Evolutionary conservation across 2,113 vertebrate genomes (phyloP).

Genomic region (Acrocephalus kingi): DNA sequence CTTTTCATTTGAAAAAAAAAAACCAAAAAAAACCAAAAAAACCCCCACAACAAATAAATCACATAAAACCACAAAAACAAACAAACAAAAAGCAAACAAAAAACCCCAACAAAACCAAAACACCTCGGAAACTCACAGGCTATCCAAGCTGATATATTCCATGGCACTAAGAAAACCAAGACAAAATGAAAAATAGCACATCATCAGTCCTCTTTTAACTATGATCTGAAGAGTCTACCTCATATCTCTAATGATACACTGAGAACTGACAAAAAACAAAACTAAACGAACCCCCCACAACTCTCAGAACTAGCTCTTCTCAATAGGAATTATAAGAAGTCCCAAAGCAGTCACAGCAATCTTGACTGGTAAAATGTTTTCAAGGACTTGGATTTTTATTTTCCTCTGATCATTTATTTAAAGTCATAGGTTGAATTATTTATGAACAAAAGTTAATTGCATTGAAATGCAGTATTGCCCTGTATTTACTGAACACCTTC

Average conservation of each 20-base stretch:
- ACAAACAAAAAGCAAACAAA: background rate
- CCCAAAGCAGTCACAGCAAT: background rate
- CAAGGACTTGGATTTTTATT: constrained; percentile 40
- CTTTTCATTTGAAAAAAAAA: background rate
- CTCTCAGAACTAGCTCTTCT: background rate
- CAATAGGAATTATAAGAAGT: background rate
- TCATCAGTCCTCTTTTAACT: background rate
- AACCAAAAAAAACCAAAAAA: background rate
- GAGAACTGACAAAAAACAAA: background rate
- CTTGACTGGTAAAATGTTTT: background rate
- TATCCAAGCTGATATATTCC: background rate
- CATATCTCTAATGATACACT: rapidly evolving
- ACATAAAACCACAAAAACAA: background rate
- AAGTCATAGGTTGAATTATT: constrained; percentile 44
- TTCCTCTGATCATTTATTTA: constrained; percentile 39
- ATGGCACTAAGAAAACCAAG: background rate
- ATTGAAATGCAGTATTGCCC: background rate
- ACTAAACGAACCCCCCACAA: background rate
- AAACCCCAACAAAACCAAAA: background rate
- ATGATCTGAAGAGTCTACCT: background rate
- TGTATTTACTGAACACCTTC: background rate
- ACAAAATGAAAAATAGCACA: background rate
- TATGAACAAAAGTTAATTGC: constrained; percentile 44
- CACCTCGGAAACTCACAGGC: background rate
- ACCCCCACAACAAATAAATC: no score